phyloP scores from a whole-genome alignment of 1,140 invertebrate genomes.

The Tenebrio molitor region DNA sequence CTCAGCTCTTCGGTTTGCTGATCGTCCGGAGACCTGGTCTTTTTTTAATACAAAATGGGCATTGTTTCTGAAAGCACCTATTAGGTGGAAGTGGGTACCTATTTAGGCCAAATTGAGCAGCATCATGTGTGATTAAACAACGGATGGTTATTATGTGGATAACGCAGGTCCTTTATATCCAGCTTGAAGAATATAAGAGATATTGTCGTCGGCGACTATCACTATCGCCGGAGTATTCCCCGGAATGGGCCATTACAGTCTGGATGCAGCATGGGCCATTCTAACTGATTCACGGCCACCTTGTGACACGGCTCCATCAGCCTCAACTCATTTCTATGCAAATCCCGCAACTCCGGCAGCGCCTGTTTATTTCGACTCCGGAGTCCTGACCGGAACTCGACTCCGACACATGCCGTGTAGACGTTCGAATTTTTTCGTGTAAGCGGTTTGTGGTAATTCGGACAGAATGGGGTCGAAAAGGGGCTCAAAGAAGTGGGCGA shows the following conservation, averaged over 20 bases:
- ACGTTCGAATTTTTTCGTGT: constrained; percentile 1
- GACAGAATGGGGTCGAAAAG: neutral
- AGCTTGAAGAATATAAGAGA: constrained; percentile 42
- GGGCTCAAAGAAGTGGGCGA: neutral
- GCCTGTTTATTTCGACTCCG: constrained; percentile 19
- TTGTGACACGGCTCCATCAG: constrained; percentile 65
- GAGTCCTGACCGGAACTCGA: constrained; percentile 9
- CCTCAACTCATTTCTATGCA: constrained; percentile 62
- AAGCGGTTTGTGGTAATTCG: constrained; percentile 10
- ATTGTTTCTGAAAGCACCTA: constrained; percentile 17
- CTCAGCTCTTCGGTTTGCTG: no score
- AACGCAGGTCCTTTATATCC: constrained; percentile 23
- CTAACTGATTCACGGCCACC: constrained; percentile 63
- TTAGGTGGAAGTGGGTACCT: constrained; percentile 14
- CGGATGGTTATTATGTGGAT: constrained; percentile 26
- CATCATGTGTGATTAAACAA: constrained; percentile 39
- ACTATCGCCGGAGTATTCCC: constrained; percentile 37
- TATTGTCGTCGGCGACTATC: constrained; percentile 41
- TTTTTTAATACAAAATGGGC: constrained; percentile 1
- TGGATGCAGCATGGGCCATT: constrained; percentile 53
- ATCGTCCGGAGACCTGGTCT: no score
- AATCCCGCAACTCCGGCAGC: constrained; percentile 52
- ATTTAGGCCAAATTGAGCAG: constrained; percentile 27
- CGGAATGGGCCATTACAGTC: constrained; percentile 49
- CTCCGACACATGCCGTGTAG: constrained; percentile 2